Evolutionary conservation across 2,797 vertebrate genomes (phyloP).

Genomic region (Pseudochirops corinnae): DNA sequence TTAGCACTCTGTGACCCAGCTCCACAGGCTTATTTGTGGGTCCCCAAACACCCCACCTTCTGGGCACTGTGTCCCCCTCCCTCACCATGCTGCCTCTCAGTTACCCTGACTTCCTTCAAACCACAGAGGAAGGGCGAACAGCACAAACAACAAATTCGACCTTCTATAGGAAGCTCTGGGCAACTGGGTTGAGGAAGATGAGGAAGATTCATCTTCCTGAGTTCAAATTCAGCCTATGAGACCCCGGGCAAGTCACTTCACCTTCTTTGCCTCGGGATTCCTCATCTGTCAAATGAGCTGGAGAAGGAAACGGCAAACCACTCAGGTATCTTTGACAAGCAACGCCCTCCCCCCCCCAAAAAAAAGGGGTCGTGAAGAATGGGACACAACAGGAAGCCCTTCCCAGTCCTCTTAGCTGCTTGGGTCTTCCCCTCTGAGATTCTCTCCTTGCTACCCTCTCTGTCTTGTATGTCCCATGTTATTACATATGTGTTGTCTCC

Average conservation of each 20-base stretch:
- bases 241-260: neutral
- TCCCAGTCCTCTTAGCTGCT: neutral
- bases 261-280: neutral
- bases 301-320: neutral
- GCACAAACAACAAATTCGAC: neutral
- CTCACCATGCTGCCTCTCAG: neutral
- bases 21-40: neutral
- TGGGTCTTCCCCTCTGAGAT: too few species aligned
- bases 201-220: neutral
- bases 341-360: too few species aligned
- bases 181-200: neutral
- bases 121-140: neutral
- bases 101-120: too few species aligned
- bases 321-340: neutral
- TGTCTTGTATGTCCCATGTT: neutral
- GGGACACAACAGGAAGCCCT: neutral
- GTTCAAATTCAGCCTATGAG: neutral
- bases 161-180: neutral
- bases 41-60: neutral
- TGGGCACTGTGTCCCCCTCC: too few species aligned
- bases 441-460: neutral
- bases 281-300: neutral
- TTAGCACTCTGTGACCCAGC: neutral
- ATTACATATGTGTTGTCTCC: neutral
- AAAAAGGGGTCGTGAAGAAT: neutral